phyloP scores from a whole-genome alignment of 2,888 invertebrate genomes.

The Lissonota sp. region DNA sequence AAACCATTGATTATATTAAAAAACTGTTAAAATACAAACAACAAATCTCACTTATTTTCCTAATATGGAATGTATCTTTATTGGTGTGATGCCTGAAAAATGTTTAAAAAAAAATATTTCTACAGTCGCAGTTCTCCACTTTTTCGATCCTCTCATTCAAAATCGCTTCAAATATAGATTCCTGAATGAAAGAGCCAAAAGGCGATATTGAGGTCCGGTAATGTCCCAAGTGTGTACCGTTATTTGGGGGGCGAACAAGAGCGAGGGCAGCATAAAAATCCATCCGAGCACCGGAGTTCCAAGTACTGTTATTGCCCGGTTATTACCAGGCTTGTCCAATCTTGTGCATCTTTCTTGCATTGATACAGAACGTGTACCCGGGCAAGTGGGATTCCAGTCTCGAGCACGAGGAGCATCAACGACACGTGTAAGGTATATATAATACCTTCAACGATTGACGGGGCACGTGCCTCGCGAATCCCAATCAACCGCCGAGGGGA shows the following conservation, averaged over 20 bases:
- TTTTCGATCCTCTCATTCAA: too few relatives aligned
- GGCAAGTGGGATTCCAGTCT: conserved; percentile 26
- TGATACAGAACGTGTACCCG: conserved; percentile 28
- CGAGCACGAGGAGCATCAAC: neutral
- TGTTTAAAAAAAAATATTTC: too few relatives aligned
- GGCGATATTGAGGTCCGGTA: conserved; percentile 25
- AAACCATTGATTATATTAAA: too few relatives aligned
- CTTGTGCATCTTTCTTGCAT: conserved; percentile 32
- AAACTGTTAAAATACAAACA: too few relatives aligned
- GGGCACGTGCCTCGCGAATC: conserved; percentile 57
- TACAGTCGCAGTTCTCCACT: too few relatives aligned
- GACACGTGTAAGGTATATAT: conserved; percentile 32
- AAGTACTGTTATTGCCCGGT: conserved; percentile 54
- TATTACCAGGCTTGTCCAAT: conserved; percentile 35
- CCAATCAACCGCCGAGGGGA: conserved; percentile 33
- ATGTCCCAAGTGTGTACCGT: conserved; percentile 41
- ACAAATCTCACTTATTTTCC: too few relatives aligned
- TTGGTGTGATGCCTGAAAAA: too few relatives aligned
- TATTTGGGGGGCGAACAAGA: conserved; percentile 5
- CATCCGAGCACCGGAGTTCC: conserved; percentile 20
- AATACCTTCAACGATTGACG: conserved; percentile 36
- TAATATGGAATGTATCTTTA: too few relatives aligned
- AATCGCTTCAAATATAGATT: neutral
- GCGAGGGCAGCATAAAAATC: conserved; percentile 29
- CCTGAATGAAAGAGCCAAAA: neutral